These are phyloP conservation scores for Pycnonotus jocosus DNA, from an alignment of 2,113 vertebrate genomes.

Conservation along the genomic window DNA sequence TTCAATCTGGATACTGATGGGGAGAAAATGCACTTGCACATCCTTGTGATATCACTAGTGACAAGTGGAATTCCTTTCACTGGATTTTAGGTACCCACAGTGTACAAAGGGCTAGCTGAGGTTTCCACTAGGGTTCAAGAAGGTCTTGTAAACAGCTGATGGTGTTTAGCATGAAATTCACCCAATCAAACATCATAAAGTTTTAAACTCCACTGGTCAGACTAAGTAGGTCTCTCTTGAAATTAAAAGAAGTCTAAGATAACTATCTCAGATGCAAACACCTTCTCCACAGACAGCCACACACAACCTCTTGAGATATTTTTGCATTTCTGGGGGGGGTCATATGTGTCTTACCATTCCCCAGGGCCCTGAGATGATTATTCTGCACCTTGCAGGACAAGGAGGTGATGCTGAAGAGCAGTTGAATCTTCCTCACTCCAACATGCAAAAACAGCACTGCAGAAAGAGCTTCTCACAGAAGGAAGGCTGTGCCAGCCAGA, in stretches of 20 bases:
- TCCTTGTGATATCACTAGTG: accelerated
- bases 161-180: neutral
- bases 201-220: neutral
- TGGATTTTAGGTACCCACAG: neutral
- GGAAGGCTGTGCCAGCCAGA: neutral
- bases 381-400: neutral
- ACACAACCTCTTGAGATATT: neutral
- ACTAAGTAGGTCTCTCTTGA: neutral
- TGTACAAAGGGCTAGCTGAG: neutral
- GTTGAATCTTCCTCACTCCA: neutral
- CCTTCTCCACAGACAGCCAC: neutral
- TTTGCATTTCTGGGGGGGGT: neutral
- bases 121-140: neutral
- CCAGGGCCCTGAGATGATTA: neutral
- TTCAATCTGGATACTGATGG: neutral
- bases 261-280: neutral
- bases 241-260: neutral
- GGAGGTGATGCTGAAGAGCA: neutral
- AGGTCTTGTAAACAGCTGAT: neutral
- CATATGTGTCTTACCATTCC: neutral
- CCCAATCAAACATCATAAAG: neutral
- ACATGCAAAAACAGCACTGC: neutral
- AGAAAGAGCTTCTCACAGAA: neutral
- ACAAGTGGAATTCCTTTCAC: neutral
- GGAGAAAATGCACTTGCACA: neutral